Evolutionary conservation across 2,888 invertebrate species (phyloP), one percentile per base, ranked within the genome.

Genomic region (Drosophila nigricruria): DNA sequence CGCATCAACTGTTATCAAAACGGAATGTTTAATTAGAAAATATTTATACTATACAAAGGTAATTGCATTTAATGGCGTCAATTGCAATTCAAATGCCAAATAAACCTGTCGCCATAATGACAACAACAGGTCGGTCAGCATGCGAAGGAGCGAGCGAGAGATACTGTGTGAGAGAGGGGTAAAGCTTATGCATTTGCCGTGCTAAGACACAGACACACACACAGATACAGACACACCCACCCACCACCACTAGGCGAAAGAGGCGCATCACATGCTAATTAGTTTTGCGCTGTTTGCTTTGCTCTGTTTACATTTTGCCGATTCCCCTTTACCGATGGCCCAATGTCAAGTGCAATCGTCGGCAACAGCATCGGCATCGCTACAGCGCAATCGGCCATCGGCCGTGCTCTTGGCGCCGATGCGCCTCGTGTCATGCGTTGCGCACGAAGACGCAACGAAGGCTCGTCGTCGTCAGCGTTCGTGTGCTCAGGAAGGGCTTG

Each of bases 51-150:
- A 43, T 32, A 34, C 43, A 25, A 60, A 67, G 63, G 69, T 72
- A 87, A 70, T 58, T 79, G 57, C 59, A 47, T 57, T 70, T 71
- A 73, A 72, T 74, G 70, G 79, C 79, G 79, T 70, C 73, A 76
- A 73, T 49, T 70, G 81, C 74, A 69, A 42, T 47, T 30, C 14
- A 69, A 68, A 62, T 75, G 70, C 76, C 81, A 87, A 85, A 84
- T 82, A 88, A 86, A 89, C 76, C 82, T 89, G 88, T 89, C 88
- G 89, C 88, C 86, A 69, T 32, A 64, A 61, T 12, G 61, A 43
- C 53, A 63, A 42, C 53, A 50, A 67, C 50, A 62, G 45, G 56
- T 63, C 43, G 54, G 47, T 23, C 52, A 62, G 45, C n/a, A n/a
- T 30, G 34, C 42, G 56, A 40, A 2, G 40, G 20, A 68, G 16